phyloP scores from a whole-genome alignment of 2,888 invertebrate species.

The Pterostichus niger region DNA sequence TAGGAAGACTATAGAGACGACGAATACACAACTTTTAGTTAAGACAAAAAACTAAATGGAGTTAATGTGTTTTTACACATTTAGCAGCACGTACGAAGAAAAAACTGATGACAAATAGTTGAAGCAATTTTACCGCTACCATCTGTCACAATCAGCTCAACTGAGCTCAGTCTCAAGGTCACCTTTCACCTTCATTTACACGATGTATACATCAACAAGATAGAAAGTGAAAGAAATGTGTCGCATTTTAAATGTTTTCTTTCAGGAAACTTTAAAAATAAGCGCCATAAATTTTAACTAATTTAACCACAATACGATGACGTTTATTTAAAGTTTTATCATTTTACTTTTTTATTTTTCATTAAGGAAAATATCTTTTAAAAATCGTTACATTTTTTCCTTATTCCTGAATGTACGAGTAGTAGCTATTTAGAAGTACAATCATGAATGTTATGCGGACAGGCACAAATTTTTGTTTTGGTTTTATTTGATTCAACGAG shows the following conservation, averaged over 20 bases:
- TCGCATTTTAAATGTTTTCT: background rate
- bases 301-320: background rate
- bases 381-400: no score
- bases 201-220: background rate
- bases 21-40: constrained; percentile 44
- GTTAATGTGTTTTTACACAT: constrained; percentile 40
- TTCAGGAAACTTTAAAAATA: constrained; percentile 7
- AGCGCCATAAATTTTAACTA: background rate
- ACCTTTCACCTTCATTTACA: constrained; percentile 12
- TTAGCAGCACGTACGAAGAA: constrained; percentile 16
- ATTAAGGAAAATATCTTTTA: no score
- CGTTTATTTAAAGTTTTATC: background rate
- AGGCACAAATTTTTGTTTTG: no score
- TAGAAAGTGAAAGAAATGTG: constrained; percentile 9
- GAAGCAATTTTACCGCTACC: constrained; percentile 29
- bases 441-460: no score
- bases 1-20: constrained; percentile 33
- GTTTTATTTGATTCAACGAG: no score
- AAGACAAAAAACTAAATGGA: constrained; percentile 52
- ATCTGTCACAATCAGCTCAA: constrained; percentile 49
- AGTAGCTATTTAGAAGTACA: no score
- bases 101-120: constrained; percentile 27
- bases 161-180: constrained; percentile 14
- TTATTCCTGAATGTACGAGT: no score
- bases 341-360: background rate